Conservation (phyloP, 2,888 invertebrate species). For the Yponomeuta malinellus region DNA sequence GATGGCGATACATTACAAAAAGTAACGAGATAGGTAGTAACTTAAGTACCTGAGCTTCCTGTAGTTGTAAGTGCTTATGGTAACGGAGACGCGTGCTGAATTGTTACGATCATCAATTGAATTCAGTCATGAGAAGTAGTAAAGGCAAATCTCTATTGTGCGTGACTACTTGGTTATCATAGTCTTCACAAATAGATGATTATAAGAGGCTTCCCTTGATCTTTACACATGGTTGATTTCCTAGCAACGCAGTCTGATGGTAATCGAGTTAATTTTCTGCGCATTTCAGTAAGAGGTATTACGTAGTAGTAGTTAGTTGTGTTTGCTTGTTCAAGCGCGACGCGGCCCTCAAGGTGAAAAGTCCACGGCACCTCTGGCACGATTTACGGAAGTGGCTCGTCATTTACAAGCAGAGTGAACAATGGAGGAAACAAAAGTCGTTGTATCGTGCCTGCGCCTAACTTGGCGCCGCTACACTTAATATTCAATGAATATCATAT, state of each 20-base stretch:
- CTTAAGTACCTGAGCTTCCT: too few relatives aligned
- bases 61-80: neutral
- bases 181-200: neutral
- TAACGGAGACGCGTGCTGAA: neutral
- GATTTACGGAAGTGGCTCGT: conserved; percentile 35
- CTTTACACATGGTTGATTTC: neutral
- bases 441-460: conserved; percentile 24
- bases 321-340: neutral
- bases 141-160: neutral
- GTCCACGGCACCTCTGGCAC: conserved; percentile 12
- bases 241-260: neutral
- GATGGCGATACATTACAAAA: neutral
- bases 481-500: conserved; percentile 9
- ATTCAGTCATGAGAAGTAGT: neutral
- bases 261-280: conserved; percentile 6
- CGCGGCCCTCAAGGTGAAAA: conserved; percentile 5
- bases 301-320: neutral
- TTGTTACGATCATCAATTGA: neutral
- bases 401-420: conserved; percentile 28
- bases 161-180: neutral
- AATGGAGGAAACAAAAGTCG: conserved; percentile 31
- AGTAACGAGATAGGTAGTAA: too few relatives aligned
- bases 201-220: neutral
- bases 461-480: conserved; percentile 17
- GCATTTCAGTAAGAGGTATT: conserved; percentile 1